A percentile compares a stretch with the other conserved stretches of the same genome.
phyloP scores from a whole-genome alignment of 2,797 vertebrate genomes.

The Lacerta viridis region DNA sequence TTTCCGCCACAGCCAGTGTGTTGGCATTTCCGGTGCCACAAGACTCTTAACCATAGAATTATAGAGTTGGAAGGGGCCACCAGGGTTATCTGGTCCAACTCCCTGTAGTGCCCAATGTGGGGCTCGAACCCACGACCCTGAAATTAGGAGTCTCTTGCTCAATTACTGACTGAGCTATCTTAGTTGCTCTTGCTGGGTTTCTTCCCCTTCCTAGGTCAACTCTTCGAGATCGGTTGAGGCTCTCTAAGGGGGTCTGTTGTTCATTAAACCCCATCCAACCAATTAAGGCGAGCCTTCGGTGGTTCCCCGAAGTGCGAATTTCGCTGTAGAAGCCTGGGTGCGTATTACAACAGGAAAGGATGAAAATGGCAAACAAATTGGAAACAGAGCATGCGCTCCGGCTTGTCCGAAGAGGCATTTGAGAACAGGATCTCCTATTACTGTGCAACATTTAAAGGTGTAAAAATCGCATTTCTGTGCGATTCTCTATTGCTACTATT shows the following conservation, averaged over 20 bases:
- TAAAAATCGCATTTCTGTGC: neutral
- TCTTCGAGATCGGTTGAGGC: neutral
- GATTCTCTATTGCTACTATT: neutral
- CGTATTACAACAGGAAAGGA: neutral
- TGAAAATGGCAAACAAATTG: neutral
- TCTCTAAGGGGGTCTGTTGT: neutral
- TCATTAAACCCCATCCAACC: conserved; percentile 37
- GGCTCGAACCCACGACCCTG: too few species aligned
- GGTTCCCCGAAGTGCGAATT: neutral
- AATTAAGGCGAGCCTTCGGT: neutral
- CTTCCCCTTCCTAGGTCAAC: neutral
- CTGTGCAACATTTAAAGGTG: neutral
- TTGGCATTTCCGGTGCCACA: neutral
- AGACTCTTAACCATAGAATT: neutral
- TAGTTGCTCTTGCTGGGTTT: too few species aligned
- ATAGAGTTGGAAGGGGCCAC: too few species aligned
- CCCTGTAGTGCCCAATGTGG: too few species aligned
- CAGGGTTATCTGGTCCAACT: too few species aligned
- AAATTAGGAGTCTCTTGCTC: neutral
- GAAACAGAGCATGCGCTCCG: neutral
- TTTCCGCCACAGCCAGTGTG: neutral
- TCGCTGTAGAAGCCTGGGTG: neutral
- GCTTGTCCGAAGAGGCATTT: neutral
- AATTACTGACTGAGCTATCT: too few species aligned
- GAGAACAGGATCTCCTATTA: neutral